Conservation (phyloP, 2,797 vertebrate genomes). For the Spondyliosoma cantharus region DNA sequence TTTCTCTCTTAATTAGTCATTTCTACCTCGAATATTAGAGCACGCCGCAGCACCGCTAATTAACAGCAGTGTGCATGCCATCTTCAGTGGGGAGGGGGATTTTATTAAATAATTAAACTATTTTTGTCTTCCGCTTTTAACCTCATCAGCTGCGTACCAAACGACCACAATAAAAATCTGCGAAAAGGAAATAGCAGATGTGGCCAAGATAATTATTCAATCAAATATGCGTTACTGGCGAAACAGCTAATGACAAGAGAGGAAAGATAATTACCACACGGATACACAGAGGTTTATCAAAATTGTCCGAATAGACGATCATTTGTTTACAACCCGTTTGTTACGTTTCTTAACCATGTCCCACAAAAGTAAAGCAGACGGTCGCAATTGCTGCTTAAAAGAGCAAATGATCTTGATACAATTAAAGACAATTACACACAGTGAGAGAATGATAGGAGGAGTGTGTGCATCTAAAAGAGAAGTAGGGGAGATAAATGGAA, state of each 20-base stretch:
- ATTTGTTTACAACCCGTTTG: slow-evolving; percentile 42
- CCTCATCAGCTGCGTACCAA: slow-evolving; percentile 63
- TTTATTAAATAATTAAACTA: slow-evolving; percentile 82
- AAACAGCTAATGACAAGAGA: slow-evolving; percentile 42
- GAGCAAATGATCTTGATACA: slow-evolving; percentile 24
- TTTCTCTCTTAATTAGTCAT: slow-evolving; percentile 68
- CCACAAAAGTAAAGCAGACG: slow-evolving; percentile 32
- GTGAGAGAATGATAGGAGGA: slow-evolving; percentile 42
- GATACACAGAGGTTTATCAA: slow-evolving; percentile 34
- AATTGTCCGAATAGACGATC: slow-evolving; percentile 34
- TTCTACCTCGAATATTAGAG: slow-evolving; percentile 57
- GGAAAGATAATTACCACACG: slow-evolving; percentile 60
- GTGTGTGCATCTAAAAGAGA: slow-evolving; percentile 44
- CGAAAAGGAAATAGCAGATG: slow-evolving; percentile 53
- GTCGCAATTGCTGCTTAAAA: slow-evolving; percentile 35
- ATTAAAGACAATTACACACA: slow-evolving; percentile 55
- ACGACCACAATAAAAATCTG: slow-evolving; percentile 52
- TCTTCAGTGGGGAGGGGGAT: slow-evolving; percentile 42
- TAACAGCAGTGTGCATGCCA: slow-evolving; percentile 70
- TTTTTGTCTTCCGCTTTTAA: slow-evolving; percentile 70
- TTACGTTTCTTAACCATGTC: slow-evolving; percentile 38
- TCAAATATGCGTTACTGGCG: slow-evolving; percentile 60
- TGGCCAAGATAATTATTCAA: slow-evolving; percentile 74
- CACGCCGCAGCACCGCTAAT: slow-evolving; percentile 75
- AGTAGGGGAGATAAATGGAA: slow-evolving; percentile 46